phyloP scores from a whole-genome alignment of 35 echinoderm and acorn worm genomes.

The Apostichopus californicus region DNA sequence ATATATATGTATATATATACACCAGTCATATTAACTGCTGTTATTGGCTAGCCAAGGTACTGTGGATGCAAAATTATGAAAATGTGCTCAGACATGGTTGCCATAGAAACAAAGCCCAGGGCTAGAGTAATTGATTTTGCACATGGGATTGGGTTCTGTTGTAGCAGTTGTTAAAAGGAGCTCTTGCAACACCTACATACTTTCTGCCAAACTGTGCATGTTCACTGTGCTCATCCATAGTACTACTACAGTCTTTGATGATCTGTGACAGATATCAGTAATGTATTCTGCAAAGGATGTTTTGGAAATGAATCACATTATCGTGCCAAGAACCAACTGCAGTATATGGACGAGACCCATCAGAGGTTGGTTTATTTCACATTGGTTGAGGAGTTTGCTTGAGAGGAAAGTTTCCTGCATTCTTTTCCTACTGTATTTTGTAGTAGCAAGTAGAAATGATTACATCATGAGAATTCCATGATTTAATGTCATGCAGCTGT shows the following conservation, averaged over 20 bases:
- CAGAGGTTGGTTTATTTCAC: conserved; percentile 3
- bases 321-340: conserved; percentile 31
- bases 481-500: too few species aligned
- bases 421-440: neutral
- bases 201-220: neutral
- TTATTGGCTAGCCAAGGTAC: conserved; percentile 47
- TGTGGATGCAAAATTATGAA: conserved; percentile 51
- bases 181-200: conserved; percentile 22
- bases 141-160: conserved; percentile 51
- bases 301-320: conserved; percentile 40
- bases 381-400: neutral
- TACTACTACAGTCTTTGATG: neutral
- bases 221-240: neutral
- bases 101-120: conserved; percentile 46
- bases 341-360: conserved; percentile 41
- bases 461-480: too few species aligned
- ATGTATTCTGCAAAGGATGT: conserved; percentile 55
- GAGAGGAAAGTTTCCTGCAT: neutral
- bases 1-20: neutral
- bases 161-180: conserved; percentile 25
- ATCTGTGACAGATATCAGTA: conserved; percentile 26
- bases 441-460: neutral
- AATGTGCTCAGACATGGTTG: conserved; percentile 59
- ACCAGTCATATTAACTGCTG: conserved; percentile 37
- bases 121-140: conserved; percentile 57